Conservation (phyloP, 1,140 invertebrate species). For the Caenorhabditis brenneri region DNA sequence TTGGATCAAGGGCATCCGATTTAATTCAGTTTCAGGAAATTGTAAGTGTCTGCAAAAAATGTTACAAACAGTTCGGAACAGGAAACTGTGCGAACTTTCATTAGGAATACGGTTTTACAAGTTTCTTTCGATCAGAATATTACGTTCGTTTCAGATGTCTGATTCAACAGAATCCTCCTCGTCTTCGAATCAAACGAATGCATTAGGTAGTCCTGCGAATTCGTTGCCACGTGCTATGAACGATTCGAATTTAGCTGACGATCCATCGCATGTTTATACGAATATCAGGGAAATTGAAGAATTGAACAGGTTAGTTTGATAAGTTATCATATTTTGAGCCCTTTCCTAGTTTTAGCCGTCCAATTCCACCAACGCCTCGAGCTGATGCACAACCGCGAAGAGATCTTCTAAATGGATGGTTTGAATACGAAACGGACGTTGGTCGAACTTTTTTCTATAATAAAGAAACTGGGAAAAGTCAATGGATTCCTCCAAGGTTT, state of each 20-base stretch:
- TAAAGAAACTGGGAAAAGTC: constrained; percentile 47
- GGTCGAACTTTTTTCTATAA: constrained; percentile 56
- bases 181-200: not conserved
- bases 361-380: constrained; percentile 48
- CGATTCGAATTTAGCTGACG: not conserved
- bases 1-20: not conserved
- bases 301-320: constrained; percentile 44
- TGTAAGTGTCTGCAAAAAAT: not conserved
- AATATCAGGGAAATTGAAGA: constrained; percentile 56
- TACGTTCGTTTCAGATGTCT: not conserved
- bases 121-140: too few species aligned
- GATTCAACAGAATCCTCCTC: not conserved
- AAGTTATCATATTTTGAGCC: not conserved
- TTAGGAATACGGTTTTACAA: too few species aligned
- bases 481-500: constrained; percentile 58
- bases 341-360: not conserved
- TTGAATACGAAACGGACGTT: constrained; percentile 53
- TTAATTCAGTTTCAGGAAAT: constrained; percentile 33
- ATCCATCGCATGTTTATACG: constrained; percentile 50
- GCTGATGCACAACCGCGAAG: constrained; percentile 43
- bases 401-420: constrained; percentile 54
- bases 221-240: not conserved
- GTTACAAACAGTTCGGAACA: too few species aligned
- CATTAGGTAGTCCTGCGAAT: not conserved
- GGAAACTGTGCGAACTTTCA: too few species aligned